A percentile compares a stretch with the other conserved stretches of the same genome.
Conservation (phyloP, 2,888 invertebrate species). For the Microplitis deprimator region DNA sequence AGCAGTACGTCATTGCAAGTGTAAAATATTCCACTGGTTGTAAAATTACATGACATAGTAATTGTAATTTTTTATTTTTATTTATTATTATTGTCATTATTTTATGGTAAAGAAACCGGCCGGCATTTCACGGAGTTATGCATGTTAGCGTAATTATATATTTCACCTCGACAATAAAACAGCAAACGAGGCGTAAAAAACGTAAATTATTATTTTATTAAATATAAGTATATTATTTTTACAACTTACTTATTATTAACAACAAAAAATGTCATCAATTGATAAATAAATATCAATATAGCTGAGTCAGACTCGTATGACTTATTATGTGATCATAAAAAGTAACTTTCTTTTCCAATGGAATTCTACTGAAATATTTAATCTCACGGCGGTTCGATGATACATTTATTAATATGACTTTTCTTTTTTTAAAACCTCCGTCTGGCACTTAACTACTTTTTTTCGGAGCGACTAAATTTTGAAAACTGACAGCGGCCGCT, state of each 20-base stretch:
- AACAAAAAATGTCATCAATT: neutral
- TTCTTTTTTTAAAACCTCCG: neutral
- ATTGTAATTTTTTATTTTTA: neutral
- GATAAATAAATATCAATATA: neutral
- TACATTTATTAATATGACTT: slow-evolving; percentile 64
- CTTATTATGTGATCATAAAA: slow-evolving; percentile 67
- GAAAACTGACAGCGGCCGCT: neutral
- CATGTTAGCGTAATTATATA: neutral
- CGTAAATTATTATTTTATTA: neutral
- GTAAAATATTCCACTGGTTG: too few relatives aligned
- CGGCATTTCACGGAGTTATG: neutral
- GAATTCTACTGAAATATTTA: slow-evolving; percentile 62
- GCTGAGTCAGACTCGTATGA: slow-evolving; percentile 13
- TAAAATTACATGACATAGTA: neutral
- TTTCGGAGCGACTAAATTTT: neutral
- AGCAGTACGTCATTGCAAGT: neutral
- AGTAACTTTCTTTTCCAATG: slow-evolving; percentile 70
- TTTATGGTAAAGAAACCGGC: neutral
- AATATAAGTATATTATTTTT: too few relatives aligned
- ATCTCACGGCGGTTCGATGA: slow-evolving; percentile 64
- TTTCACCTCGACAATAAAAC: neutral
- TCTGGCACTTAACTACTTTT: neutral
- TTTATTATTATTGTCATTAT: too few relatives aligned
- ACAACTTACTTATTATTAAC: neutral
- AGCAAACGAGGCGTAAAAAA: neutral